Evolutionary conservation across 2,888 invertebrate species (phyloP).

Genomic region (Sclerodermus sp.): DNA sequence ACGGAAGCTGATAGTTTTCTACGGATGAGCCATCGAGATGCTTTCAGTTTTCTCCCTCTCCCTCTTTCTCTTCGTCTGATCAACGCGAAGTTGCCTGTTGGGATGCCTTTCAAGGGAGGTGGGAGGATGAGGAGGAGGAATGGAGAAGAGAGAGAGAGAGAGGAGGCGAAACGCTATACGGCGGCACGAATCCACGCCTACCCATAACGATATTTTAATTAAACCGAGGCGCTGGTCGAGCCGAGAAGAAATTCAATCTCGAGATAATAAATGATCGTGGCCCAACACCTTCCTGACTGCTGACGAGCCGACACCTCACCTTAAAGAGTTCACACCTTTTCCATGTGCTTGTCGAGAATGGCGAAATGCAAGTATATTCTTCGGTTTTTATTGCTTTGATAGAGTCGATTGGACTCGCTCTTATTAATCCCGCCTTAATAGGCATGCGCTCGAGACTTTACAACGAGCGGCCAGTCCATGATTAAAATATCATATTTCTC

Average conservation of each 20-base stretch:
- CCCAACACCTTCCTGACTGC: conserved; percentile 54
- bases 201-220: conserved; percentile 59
- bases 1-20: too few species aligned
- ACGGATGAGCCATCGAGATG: neutral
- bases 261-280: conserved; percentile 58
- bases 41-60: conserved; percentile 3
- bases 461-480: too few species aligned
- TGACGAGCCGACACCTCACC: conserved; percentile 45
- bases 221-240: conserved; percentile 49
- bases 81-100: too few species aligned
- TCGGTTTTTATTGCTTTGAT: conserved; percentile 8
- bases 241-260: conserved; percentile 57
- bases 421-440: conserved; percentile 18
- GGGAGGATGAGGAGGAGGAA: conserved; percentile 6
- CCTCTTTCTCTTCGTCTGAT: conserved; percentile 13
- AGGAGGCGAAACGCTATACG: conserved; percentile 35
- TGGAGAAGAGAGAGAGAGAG: conserved; percentile 11
- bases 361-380: conserved; percentile 8
- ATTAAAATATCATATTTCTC: too few species aligned
- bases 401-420: conserved; percentile 31
- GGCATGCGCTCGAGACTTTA: neutral
- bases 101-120: conserved; percentile 27
- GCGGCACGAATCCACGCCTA: conserved; percentile 55
- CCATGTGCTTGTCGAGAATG: conserved; percentile 26
- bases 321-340: conserved; percentile 54